phyloP scores from a whole-genome alignment of 2,797 vertebrate species.

The Lagocephalus sceleratus region DNA sequence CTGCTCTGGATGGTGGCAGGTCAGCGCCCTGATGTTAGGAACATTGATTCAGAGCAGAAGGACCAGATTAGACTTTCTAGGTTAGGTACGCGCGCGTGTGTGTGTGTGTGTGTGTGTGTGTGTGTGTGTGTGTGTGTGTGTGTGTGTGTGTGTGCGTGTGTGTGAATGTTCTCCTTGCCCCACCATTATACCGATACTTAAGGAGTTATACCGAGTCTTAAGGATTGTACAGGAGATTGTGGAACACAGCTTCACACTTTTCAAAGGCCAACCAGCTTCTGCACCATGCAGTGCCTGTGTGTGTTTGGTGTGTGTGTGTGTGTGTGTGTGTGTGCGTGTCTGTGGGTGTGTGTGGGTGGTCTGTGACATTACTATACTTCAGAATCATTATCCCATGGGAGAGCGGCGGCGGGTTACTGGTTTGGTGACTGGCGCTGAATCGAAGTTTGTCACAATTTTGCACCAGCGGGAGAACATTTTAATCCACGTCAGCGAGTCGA shows the following conservation, averaged over 20 bases:
- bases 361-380: conserved; percentile 41
- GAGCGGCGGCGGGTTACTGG: conserved; percentile 21
- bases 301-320: conserved; percentile 2
- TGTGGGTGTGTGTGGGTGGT: conserved; percentile 57
- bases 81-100: too few species aligned
- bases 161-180: too few species aligned
- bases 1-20: too few species aligned
- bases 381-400: conserved; percentile 33
- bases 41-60: too few species aligned
- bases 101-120: too few species aligned
- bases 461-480: conserved; percentile 15
- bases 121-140: too few species aligned
- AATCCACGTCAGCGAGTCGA: conserved; percentile 29
- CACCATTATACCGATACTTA: too few species aligned
- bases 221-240: conserved; percentile 2
- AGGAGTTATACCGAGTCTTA: too few species aligned
- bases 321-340: conserved; percentile 5
- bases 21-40: too few species aligned
- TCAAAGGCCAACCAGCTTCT: conserved; percentile 9
- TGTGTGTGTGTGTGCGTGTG: too few species aligned
- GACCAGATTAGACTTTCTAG: too few species aligned
- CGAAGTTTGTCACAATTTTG: conserved; percentile 26
- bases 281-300: conserved; percentile 17
- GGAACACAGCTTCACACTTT: conserved; percentile 36
- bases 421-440: conserved; percentile 50